Conservation (phyloP, 2,888 invertebrate genomes). For the Galeruca laticollis region DNA sequence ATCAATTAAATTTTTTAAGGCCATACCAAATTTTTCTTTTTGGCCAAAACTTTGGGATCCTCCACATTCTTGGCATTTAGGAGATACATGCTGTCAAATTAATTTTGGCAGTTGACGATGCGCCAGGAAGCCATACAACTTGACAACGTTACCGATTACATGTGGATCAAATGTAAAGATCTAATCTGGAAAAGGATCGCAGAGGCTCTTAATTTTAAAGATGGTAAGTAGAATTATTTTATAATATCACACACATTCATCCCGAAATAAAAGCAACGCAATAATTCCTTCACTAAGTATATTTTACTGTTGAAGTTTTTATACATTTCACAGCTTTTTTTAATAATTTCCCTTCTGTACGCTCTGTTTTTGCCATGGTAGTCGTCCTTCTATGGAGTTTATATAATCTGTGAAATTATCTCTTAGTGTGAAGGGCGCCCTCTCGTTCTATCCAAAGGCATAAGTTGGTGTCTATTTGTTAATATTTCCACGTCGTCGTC, state of each 20-base stretch:
- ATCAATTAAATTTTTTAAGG: too few relatives aligned
- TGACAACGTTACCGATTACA: too few relatives aligned
- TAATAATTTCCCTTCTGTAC: conserved; percentile 1
- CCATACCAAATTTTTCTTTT: too few relatives aligned
- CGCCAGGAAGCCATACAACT: too few relatives aligned
- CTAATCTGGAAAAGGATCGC: conserved; percentile 32
- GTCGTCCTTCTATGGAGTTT: conserved; percentile 15
- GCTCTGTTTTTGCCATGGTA: conserved; percentile 18
- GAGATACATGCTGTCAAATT: too few relatives aligned
- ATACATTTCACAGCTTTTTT: conserved; percentile 10
- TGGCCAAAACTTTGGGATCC: too few relatives aligned
- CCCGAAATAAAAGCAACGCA: conserved; percentile 1
- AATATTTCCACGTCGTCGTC: conserved; percentile 21
- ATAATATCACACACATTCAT: conserved; percentile 9
- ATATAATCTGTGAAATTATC: conserved; percentile 21
- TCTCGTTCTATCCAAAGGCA: conserved; percentile 50
- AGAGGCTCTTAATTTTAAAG: conserved; percentile 29
- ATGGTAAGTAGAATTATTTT: conserved; percentile 21
- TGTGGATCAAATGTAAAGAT: too few relatives aligned
- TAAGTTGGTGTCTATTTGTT: conserved; percentile 13
- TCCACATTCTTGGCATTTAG: too few relatives aligned
- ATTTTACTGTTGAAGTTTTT: too few relatives aligned
- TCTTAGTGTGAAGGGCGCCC: conserved; percentile 51
- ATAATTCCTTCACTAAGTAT: conserved; percentile 5
- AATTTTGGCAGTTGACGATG: too few relatives aligned